Evolutionary conservation across 2,888 invertebrate genomes (phyloP), one percentile per base, ranked within the genome.

Genomic region (Leptura quadrifasciata): DNA sequence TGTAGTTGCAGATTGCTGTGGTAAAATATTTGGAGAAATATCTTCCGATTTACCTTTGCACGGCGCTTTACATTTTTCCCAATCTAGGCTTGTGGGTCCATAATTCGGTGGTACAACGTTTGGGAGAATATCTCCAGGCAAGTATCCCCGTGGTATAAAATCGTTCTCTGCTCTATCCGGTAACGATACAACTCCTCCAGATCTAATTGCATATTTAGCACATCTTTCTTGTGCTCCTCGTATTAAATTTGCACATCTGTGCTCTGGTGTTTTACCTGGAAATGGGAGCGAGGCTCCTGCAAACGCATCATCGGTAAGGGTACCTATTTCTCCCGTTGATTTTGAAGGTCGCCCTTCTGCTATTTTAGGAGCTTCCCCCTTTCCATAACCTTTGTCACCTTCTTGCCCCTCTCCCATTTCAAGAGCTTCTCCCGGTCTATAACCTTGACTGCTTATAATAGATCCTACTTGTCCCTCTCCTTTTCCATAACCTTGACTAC

Each of bases 161-260:
- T 58, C 39, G 15, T 57, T 24, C 21, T 10, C n/a, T 27, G 8
- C 15, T 60, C 3, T 78, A 12, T 67, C 77, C 27, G 81, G 79
- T 57, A 82, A 27, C 2, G 76, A 65, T 12, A 80, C 72, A 35
- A 68, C 71, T n/a, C 75, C 75, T n/a, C 79, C 72, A 15, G 72
- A 61, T 31, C 60, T 61, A 12, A 71, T 55, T 24, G 74, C 76
- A 15, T 65, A 12, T 2, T 64, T 71, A 1, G 77, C 72, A 27
- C 54, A 60, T 55, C 75, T 64, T 27, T 77, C 69, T 74, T 75
- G 65, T 4, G 72, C 73, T 27, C 73, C 75, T 4, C 73, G 69
- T 47, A 77, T 54, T 18, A 77, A n/a, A 39, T 72, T 65, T 52
- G 75, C 77, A 52, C 75, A 75, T 73, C 75, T 72, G 18, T 63